These are phyloP conservation scores for Enteromius treurensis DNA, from an alignment of 2,797 vertebrate species.

Conservation along the genomic window DNA sequence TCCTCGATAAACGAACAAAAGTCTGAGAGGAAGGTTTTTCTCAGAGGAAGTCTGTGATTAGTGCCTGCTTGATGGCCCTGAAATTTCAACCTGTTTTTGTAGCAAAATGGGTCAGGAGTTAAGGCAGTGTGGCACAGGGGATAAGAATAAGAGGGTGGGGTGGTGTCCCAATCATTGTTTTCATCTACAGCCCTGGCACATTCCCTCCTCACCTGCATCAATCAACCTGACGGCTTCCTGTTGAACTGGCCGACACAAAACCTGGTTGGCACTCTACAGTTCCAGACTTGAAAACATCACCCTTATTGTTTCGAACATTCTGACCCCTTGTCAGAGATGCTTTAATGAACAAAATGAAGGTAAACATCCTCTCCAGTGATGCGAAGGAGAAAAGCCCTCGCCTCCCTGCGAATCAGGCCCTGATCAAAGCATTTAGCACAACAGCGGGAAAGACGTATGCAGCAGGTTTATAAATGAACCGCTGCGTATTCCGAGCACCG, in stretches of 20 bases:
- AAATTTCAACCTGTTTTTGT: slow-evolving; percentile 64
- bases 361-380: slow-evolving; percentile 43
- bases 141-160: slow-evolving; percentile 34
- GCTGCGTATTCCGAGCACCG: slow-evolving; percentile 54
- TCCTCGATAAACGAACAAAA: slow-evolving; percentile 48
- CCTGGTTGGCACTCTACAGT: slow-evolving; percentile 57
- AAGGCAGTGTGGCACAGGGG: slow-evolving; percentile 49
- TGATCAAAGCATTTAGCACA: slow-evolving; percentile 65
- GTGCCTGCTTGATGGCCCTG: slow-evolving; percentile 57
- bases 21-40: slow-evolving; percentile 52
- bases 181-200: slow-evolving; percentile 51
- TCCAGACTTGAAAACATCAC: slow-evolving; percentile 63
- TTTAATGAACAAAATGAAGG: slow-evolving; percentile 60
- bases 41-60: slow-evolving; percentile 69
- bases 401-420: slow-evolving; percentile 49
- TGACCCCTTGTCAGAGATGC: slow-evolving; percentile 55
- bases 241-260: slow-evolving; percentile 42
- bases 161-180: slow-evolving; percentile 53
- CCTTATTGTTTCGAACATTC: slow-evolving; percentile 54
- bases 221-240: slow-evolving; percentile 52
- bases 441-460: slow-evolving; percentile 57
- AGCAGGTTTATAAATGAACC: slow-evolving; percentile 57
- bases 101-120: slow-evolving; percentile 55
- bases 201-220: slow-evolving; percentile 54
- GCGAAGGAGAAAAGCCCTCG: slow-evolving; percentile 45